Evolutionary conservation across 1,140 invertebrate genomes (phyloP), one percentile per base, ranked within the genome.

Genomic region (Hermatobates lingyangjiaoensis): DNA sequence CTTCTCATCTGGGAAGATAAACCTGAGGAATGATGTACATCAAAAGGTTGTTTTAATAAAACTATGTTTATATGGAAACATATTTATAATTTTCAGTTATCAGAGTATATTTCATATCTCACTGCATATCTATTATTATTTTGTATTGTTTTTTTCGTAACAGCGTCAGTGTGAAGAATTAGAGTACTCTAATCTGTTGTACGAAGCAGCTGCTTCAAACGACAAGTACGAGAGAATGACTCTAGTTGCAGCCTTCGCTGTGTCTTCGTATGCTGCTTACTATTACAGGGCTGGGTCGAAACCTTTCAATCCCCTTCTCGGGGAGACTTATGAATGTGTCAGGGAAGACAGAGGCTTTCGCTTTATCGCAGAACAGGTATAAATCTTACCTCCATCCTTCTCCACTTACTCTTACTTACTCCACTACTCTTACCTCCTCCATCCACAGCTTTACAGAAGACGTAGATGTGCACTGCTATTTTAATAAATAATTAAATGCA

Each of bases 231-330:
- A 87, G 59, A 68, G 83, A 51, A 79, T 87, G 75, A 44, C 45
- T 14, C 74, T 80, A 54, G 70, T 88, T 2, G 79, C 81, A 3
- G 85, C 86, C 12, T 90, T 89, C 71, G 85, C 85, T 10, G 81
- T 90, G 0, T 83, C 81, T 24, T 74, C 79, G n/a, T 83, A 87
- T 62, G 80, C 81, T 0, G 79, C 81, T 2, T 77, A 81, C 23
- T 81, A 77, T 59, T 81, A 81, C 58, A 68, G 85, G 45, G 79
- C 85, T 20, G 82, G 83, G 20, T 83, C 81, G 60, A 90, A 91
- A 64, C 87, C 87, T 1, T 90, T 91, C 69, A 90, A 90, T 71
- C 86, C 87, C 26, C 63, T 90, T 38, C 69, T 89, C 21, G 84
- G 82, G 2, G 86, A 90, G 70, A 90, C 85, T 0, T 91, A 80